Percentiles rank a stretch among this genome's conserved stretches.
Conservation (phyloP, 2,113 vertebrate genomes). For the Lichenostomus cassidix region DNA sequence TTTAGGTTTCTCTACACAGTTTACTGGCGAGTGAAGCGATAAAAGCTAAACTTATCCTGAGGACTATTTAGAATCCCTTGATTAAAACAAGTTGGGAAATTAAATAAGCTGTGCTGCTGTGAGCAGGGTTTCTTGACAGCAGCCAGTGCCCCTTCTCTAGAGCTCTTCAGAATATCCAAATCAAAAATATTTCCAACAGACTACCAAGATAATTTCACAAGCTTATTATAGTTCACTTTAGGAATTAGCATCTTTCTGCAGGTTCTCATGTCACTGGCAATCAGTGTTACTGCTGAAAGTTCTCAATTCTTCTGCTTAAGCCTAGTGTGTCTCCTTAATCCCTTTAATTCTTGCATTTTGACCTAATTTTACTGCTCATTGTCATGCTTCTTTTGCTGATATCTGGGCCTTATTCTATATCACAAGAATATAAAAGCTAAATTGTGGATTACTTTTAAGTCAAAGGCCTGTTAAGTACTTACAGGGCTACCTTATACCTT, state of each 20-base stretch:
- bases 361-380: conserved; percentile 36
- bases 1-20: background rate
- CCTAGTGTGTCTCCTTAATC: conserved; percentile 44
- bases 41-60: background rate
- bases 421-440: conserved; percentile 6
- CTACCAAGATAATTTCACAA: conserved; percentile 23
- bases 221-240: conserved; percentile 27
- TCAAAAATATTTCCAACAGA: conserved; percentile 9
- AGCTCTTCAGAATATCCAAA: background rate
- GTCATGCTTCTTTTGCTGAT: background rate
- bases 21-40: background rate
- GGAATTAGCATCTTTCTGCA: conserved; percentile 51
- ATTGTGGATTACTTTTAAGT: background rate
- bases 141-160: background rate
- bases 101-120: background rate
- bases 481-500: background rate
- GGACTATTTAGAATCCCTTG: background rate
- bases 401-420: background rate
- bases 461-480: background rate
- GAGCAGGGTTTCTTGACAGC: background rate
- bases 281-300: conserved; percentile 10
- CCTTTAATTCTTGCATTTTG: conserved; percentile 45
- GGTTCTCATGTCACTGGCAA: conserved; percentile 52
- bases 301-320: conserved; percentile 23
- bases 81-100: background rate